These are phyloP conservation scores for Drosophila murphyi DNA, from an alignment of 1,140 invertebrate genomes.

Conservation along the genomic window DNA sequence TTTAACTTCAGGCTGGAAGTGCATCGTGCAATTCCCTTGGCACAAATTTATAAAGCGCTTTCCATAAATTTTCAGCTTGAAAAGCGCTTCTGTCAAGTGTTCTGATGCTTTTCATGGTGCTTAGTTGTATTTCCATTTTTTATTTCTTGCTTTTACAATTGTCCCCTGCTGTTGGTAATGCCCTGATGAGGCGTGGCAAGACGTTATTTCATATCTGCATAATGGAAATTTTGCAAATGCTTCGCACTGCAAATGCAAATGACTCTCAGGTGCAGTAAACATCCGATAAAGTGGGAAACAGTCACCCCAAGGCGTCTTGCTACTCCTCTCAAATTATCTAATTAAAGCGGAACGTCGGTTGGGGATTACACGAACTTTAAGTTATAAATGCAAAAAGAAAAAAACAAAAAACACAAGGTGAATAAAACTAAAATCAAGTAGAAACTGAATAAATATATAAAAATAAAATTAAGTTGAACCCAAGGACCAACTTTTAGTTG, in stretches of 20 bases:
- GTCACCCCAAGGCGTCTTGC: slow-evolving; percentile 19
- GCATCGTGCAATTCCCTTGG: slow-evolving; percentile 32
- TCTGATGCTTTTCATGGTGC: neutral
- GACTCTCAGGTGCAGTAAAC: slow-evolving; percentile 39
- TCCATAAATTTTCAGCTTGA: slow-evolving; percentile 43
- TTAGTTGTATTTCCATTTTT: neutral
- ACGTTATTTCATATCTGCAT: slow-evolving; percentile 68
- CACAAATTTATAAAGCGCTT: slow-evolving; percentile 46
- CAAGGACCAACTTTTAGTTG: slow-evolving; percentile 65
- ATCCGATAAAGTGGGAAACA: slow-evolving; percentile 9
- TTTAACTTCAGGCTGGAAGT: slow-evolving; percentile 5
- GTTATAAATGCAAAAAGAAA: slow-evolving; percentile 60
- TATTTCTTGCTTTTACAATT: slow-evolving; percentile 22
- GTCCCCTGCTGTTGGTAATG: slow-evolving; percentile 35
- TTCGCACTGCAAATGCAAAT: slow-evolving; percentile 73
- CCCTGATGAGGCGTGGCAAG: slow-evolving; percentile 19
- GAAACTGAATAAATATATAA: slow-evolving; percentile 18
- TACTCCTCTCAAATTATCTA: slow-evolving; percentile 65
- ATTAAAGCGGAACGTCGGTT: slow-evolving; percentile 68
- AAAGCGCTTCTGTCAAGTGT: slow-evolving; percentile 50
- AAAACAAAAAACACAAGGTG: slow-evolving; percentile 49
- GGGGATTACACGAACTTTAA: slow-evolving; percentile 61
- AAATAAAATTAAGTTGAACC: slow-evolving; percentile 14
- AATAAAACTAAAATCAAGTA: slow-evolving; percentile 21
- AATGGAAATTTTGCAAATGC: slow-evolving; percentile 80